phyloP scores from a whole-genome alignment of 2,797 vertebrate genomes.

The Limosa lapponica region DNA sequence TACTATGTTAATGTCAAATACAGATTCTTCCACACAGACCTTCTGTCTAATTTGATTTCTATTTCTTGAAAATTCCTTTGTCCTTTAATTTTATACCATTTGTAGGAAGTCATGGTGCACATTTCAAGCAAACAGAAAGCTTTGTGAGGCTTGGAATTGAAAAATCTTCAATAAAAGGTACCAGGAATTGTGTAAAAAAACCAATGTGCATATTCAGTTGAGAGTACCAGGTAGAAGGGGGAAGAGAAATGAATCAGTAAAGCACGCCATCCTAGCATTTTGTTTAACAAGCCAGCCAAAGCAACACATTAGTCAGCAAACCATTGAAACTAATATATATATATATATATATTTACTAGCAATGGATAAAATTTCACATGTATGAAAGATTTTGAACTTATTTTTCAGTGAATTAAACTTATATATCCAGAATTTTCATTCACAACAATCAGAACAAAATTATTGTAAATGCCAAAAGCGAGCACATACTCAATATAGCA shows the following conservation, averaged over 20 bases:
- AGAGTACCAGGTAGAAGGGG: neutral
- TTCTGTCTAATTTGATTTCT: neutral
- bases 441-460: neutral
- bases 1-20: conserved; percentile 4
- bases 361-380: neutral
- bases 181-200: neutral
- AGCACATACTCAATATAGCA: neutral
- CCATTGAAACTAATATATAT: neutral
- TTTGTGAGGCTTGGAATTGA: neutral
- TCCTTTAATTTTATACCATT: neutral
- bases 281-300: neutral
- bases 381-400: neutral
- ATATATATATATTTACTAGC: neutral
- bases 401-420: neutral
- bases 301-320: neutral
- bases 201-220: neutral
- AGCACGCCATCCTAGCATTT: neutral
- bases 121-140: neutral
- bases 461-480: neutral
- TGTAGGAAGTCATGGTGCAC: neutral
- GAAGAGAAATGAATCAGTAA: neutral
- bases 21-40: neutral
- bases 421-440: neutral
- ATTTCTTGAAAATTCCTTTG: neutral
- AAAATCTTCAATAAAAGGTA: neutral